Conservation (phyloP, 1,140 invertebrate species). For the Diabrotica undecimpunctata region DNA sequence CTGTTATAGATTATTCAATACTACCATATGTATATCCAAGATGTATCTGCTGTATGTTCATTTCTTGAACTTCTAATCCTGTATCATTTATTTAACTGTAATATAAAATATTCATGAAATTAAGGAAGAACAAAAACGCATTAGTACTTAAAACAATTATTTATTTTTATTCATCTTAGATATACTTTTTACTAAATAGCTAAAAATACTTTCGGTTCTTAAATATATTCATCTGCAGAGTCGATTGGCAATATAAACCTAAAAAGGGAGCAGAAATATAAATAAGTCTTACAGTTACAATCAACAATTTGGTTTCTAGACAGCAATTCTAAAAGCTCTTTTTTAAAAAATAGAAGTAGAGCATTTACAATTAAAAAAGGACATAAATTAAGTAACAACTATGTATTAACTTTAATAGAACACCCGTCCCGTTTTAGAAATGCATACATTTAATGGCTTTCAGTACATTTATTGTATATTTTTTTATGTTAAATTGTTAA, state of each 20-base stretch:
- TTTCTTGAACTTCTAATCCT: no score
- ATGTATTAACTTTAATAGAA: no score
- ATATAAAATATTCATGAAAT: no score
- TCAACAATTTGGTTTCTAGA: slow-evolving; percentile 1
- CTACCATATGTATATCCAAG: no score
- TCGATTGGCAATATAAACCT: slow-evolving; percentile 8
- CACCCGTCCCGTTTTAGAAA: no score
- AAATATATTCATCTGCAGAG: slow-evolving; percentile 14
- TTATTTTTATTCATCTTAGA: slow-evolving; percentile 23
- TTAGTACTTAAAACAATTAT: slow-evolving; percentile 20
- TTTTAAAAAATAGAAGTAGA: neutral
- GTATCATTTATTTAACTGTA: no score
- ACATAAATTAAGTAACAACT: neutral
- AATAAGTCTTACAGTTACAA: slow-evolving; percentile 5
- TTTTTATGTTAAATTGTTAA: no score
- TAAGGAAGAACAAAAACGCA: no score
- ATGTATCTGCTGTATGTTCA: no score
- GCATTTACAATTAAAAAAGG: neutral
- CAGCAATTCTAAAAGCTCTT: slow-evolving; percentile 11
- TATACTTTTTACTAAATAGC: slow-evolving; percentile 24
- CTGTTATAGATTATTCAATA: no score
- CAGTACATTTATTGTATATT: no score
- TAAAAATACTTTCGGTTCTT: slow-evolving; percentile 25
- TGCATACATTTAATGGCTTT: no score
- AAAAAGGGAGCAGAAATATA: slow-evolving; percentile 8